phyloP scores from a whole-genome alignment of 1,140 invertebrate genomes.

The Dermatophagoides farinae region DNA sequence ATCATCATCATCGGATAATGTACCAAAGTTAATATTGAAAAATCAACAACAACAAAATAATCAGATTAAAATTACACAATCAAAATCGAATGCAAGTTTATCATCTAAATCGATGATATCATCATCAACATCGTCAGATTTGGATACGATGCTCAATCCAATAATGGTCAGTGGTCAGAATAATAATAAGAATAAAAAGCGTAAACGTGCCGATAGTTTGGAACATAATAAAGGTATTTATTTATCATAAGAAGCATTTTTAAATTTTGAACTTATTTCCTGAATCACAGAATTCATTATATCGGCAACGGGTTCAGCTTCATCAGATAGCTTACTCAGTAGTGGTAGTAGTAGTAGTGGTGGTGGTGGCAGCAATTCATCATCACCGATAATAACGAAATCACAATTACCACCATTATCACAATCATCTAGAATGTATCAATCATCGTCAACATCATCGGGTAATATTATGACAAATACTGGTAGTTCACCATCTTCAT shows the following conservation, averaged over 20 bases:
- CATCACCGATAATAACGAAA: too few relatives aligned
- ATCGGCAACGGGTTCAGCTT: too few relatives aligned
- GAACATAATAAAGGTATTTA: not conserved
- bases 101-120: not conserved
- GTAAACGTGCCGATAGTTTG: slow-evolving; percentile 6
- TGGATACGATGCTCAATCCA: not conserved
- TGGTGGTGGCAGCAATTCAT: too few relatives aligned
- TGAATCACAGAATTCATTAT: too few relatives aligned
- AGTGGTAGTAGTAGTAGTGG: too few relatives aligned
- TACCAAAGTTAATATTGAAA: not conserved
- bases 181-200: slow-evolving; percentile 2
- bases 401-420: not conserved
- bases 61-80: not conserved
- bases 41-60: not conserved
- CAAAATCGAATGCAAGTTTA: not conserved
- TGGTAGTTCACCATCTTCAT: not conserved
- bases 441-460: not conserved
- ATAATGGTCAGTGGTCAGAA: too few relatives aligned
- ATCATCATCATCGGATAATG: not conserved
- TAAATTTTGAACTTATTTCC: too few relatives aligned
- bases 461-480: not conserved
- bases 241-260: too few relatives aligned
- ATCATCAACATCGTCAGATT: not conserved
- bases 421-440: not conserved
- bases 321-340: too few relatives aligned